Conservation (phyloP, 2,797 vertebrate species). For the Pteropus rufus region DNA sequence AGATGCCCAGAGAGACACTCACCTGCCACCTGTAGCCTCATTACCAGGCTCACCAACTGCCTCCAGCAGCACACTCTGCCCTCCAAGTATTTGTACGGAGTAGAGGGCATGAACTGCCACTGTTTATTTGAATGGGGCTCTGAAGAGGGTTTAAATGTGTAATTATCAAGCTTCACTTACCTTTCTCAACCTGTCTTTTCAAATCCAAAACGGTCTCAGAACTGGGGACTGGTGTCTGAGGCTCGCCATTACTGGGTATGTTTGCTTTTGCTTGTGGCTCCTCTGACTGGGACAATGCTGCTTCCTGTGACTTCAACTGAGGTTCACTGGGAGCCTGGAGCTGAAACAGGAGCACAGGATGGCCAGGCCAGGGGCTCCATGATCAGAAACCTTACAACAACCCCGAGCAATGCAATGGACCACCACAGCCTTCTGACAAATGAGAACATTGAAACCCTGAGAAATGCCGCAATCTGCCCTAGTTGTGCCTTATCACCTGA, state of each 20-base stretch:
- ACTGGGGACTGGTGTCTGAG: conserved; percentile 36
- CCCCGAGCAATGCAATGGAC: accelerated
- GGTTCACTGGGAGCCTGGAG: neutral
- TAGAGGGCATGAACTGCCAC: neutral
- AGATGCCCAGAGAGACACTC: neutral
- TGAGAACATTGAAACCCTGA: neutral
- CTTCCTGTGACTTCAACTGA: conserved; percentile 26
- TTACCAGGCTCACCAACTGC: accelerated
- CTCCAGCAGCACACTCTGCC: neutral
- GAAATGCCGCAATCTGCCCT: neutral
- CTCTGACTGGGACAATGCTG: conserved; percentile 12
- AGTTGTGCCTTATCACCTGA: accelerated
- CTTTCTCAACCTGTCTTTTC: conserved; percentile 58
- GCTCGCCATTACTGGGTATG: neutral
- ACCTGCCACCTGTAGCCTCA: neutral
- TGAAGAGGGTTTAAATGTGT: neutral
- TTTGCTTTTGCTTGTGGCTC: neutral
- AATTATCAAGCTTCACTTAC: conserved; percentile 43
- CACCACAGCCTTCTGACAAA: neutral
- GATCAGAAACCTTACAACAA: neutral
- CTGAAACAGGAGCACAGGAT: neutral
- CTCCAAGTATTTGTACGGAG: accelerated
- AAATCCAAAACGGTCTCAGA: neutral
- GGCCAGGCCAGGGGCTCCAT: neutral
- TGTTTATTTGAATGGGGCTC: neutral